phyloP scores from a whole-genome alignment of 2,888 invertebrate genomes.

The Lobophora halterata region DNA sequence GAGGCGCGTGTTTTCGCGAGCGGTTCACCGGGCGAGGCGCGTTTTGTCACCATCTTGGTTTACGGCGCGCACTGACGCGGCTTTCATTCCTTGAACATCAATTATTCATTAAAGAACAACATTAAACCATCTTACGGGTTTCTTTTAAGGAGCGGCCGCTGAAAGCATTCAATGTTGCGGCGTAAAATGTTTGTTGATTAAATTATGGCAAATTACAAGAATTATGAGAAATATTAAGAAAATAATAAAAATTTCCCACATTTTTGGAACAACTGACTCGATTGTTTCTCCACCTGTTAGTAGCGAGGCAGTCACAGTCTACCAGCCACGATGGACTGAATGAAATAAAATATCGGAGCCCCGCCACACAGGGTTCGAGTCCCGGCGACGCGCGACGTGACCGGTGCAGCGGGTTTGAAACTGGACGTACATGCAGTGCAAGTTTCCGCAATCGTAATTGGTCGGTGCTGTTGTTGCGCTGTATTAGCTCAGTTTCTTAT shows the following conservation, averaged over 20 bases:
- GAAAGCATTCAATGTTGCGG: slow-evolving; percentile 9
- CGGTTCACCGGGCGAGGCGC: slow-evolving; percentile 16
- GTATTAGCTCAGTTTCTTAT: slow-evolving; percentile 1
- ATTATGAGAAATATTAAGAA: no score
- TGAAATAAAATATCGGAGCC: slow-evolving; percentile 11
- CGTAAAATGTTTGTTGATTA: not conserved
- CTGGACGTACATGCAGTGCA: slow-evolving; percentile 5
- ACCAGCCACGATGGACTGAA: slow-evolving; percentile 5
- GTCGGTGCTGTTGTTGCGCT: not conserved
- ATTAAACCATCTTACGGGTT: slow-evolving; percentile 8
- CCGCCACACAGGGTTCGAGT: no score
- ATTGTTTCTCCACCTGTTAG: no score
- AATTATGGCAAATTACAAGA: no score
- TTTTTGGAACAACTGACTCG: no score
- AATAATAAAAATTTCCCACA: no score
- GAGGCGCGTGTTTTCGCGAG: slow-evolving; percentile 22
- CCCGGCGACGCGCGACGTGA: not conserved
- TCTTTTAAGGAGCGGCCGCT: slow-evolving; percentile 9
- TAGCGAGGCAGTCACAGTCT: slow-evolving; percentile 8
- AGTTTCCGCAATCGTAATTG: slow-evolving; percentile 1
- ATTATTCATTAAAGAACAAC: slow-evolving; percentile 26
- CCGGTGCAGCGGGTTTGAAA: slow-evolving; percentile 9
- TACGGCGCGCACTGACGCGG: slow-evolving; percentile 4
- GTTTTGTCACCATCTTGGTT: slow-evolving; percentile 24
- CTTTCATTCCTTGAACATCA: slow-evolving; percentile 23